Evolutionary conservation across 2,888 invertebrate species (phyloP).

Genomic region (Clostera curtula): DNA sequence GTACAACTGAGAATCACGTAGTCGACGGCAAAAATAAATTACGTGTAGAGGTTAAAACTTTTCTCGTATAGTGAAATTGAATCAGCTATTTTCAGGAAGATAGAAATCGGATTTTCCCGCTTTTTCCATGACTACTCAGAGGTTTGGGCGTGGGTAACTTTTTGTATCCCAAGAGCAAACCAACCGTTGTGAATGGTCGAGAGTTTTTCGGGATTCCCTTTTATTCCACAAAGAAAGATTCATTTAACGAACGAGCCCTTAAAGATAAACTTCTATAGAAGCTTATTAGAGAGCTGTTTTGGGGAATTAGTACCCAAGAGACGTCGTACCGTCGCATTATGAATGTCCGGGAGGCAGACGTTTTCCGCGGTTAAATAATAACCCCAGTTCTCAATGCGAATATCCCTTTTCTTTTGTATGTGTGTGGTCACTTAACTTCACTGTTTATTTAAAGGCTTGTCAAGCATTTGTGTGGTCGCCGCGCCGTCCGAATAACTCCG

Average conservation of each 20-base stretch:
- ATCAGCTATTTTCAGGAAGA: conserved; percentile 22
- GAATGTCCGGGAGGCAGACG: conserved; percentile 7
- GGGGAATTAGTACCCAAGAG: conserved; percentile 39
- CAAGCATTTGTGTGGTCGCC: too few species aligned
- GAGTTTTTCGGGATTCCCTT: conserved; percentile 50
- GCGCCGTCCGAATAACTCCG: too few species aligned
- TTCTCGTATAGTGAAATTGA: too few species aligned
- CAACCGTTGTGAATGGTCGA: conserved; percentile 50
- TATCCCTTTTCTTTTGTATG: too few species aligned
- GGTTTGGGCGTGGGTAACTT: conserved; percentile 33
- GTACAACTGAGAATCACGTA: too few species aligned
- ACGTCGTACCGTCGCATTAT: conserved; percentile 32
- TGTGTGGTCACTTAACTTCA: too few species aligned
- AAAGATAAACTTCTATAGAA: conserved; percentile 51
- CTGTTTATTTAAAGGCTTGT: too few species aligned
- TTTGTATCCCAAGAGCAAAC: conserved; percentile 45
- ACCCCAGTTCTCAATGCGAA: background rate
- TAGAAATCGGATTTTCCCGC: conserved; percentile 38
- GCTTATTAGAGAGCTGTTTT: conserved; percentile 57
- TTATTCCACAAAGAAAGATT: conserved; percentile 59
- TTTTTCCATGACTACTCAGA: conserved; percentile 36
- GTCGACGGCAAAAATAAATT: too few species aligned
- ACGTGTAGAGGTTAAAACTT: too few species aligned
- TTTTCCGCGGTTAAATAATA: conserved; percentile 2
- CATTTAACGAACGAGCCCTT: conserved; percentile 55